A percentile compares a stretch with the other conserved stretches of the same genome.
These are phyloP conservation scores for Palythoa heliodiscus DNA, from an alignment of 92 coral and sea anemone genomes.

Conservation along the genomic window DNA sequence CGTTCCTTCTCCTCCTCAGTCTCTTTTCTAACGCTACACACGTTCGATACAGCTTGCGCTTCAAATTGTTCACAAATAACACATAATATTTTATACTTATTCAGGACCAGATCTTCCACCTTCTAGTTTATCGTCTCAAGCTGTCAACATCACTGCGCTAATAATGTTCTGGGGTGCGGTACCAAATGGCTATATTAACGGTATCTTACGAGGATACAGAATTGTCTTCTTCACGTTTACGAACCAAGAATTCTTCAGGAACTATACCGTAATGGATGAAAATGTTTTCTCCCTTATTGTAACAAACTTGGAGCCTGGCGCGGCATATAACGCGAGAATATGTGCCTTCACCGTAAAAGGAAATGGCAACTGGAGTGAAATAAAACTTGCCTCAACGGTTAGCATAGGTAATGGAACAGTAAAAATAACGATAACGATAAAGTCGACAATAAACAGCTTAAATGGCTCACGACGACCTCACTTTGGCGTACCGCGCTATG, in stretches of 20 bases:
- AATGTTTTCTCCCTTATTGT: constrained; percentile 5
- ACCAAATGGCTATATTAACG: neutral
- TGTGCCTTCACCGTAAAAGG: constrained; percentile 36
- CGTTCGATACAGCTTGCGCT: too few relatives aligned
- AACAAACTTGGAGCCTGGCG: constrained; percentile 14
- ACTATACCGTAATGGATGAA: neutral
- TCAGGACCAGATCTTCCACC: constrained; percentile 13
- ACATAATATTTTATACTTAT: neutral
- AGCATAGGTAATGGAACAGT: neutral
- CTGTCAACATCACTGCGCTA: neutral
- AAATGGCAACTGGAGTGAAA: constrained; percentile 21
- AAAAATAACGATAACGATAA: neutral
- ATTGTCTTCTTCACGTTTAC: neutral
- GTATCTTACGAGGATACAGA: constrained; percentile 7
- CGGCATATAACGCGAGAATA: neutral
- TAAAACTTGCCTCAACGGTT: neutral
- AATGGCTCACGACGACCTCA: too few relatives aligned
- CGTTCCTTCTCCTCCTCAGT: neutral
- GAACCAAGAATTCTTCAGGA: neutral
- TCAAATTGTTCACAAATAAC: neutral
- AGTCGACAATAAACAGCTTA: too few relatives aligned
- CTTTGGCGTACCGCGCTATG: too few relatives aligned
- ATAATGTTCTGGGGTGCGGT: constrained; percentile 15
- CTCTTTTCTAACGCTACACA: too few relatives aligned
- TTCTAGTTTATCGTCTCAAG: neutral